Base-by-base conservation (phyloP, 2,888 invertebrate species). In the Tipula helvola region DNA sequence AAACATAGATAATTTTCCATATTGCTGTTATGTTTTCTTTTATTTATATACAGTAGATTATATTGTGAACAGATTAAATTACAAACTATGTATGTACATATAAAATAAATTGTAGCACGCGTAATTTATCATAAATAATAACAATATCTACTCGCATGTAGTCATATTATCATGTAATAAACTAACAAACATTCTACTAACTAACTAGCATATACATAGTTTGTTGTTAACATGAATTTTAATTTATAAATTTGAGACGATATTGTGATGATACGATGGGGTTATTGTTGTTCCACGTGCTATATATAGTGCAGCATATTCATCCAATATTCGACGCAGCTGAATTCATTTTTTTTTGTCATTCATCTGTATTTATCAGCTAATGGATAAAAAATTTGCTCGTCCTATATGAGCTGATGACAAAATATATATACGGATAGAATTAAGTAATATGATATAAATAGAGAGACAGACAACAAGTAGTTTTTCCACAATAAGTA, bases 81-180 rank as follows among this genome's bases (percentile, higher is more conserved):
- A 71, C 71, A 71, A 71, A 71, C 71, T 71, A 71, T 71, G 28
- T 71, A 28, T 71, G 1, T 28, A 28, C 10, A n/a, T n/a, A 28
- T 28, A 52, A 52, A n/a, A 52, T n/a, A 52, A n/a, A 13, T 71
- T 71, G 2, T 71, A 71, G 71, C 71, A 71, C 71, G 71, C 71
- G 71, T 71, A 71, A 71, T 71, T 71, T 71, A 71, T 71, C 71
- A 71, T 71, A 71, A 71, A 71, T 71, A 71, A 71, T 71, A 71
- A 71, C 52, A 52, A 16, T 52, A n/a, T 44, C 7, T 52, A 10
- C 71, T 71, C 28, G 71, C 71, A 71, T 71, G 28, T 71, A 71
- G 10, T 71, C 28, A 7, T 3, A 71, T 71, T 28, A 71, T 71
- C 28, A n/a, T 52, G 52, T 28, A 28, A 71, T 71, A 71, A 71